Evolutionary conservation across 2,797 vertebrate species (phyloP).

Genomic region (Hyperoplus lanceolatus): DNA sequence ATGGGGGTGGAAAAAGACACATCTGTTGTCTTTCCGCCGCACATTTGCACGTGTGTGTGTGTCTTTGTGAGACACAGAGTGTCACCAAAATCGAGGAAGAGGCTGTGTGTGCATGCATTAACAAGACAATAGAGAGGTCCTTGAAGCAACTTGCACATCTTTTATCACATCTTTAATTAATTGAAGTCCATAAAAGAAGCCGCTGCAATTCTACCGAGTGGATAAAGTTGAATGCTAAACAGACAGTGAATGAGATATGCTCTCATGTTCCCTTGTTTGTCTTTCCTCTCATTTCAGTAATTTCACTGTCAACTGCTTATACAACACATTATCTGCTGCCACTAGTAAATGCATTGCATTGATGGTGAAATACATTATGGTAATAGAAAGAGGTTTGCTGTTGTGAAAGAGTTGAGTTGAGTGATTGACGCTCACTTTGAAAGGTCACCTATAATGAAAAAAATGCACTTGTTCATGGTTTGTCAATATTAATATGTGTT

Average conservation of each 20-base stretch:
- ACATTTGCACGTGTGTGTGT: constrained; percentile 10
- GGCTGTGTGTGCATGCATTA: constrained; percentile 64
- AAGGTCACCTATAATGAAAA: not conserved
- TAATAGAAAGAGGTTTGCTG: constrained; percentile 12
- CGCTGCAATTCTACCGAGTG: constrained; percentile 63
- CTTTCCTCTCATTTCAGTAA: constrained; percentile 34
- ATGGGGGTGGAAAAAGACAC: constrained; percentile 33
- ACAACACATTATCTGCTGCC: constrained; percentile 36
- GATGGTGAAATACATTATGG: constrained; percentile 21
- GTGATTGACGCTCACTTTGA: constrained; percentile 22
- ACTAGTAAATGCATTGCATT: constrained; percentile 36
- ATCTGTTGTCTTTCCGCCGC: constrained; percentile 4
- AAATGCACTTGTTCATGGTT: not conserved
- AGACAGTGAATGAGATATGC: constrained; percentile 49
- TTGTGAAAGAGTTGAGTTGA: not conserved
- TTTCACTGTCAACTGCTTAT: constrained; percentile 49
- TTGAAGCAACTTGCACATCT: constrained; percentile 76
- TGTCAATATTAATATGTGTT: no score
- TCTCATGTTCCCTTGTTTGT: constrained; percentile 34
- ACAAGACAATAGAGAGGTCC: constrained; percentile 72
- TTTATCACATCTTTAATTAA: constrained; percentile 86
- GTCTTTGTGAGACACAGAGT: constrained; percentile 43
- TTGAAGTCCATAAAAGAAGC: constrained; percentile 79
- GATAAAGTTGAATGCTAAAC: constrained; percentile 65
- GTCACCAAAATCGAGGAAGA: constrained; percentile 32